These are phyloP conservation scores for Callipepla californica DNA, from an alignment of 2,113 vertebrate species.

Conservation along the genomic window DNA sequence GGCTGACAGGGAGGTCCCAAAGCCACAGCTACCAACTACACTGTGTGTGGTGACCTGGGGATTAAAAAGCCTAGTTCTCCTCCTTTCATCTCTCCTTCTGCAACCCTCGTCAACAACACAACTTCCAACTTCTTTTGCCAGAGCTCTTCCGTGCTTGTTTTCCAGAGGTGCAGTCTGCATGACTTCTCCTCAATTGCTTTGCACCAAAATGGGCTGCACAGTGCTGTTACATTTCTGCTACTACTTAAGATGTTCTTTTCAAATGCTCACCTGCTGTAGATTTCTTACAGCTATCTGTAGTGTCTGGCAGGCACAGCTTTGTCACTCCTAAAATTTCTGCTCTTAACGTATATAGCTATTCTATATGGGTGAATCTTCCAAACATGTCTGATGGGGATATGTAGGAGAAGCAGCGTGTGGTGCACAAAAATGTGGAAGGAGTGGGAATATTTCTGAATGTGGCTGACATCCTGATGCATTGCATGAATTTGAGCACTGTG, in stretches of 20 bases:
- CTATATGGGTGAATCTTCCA: neutral
- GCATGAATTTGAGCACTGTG: neutral
- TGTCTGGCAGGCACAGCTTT: neutral
- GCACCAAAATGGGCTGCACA: neutral
- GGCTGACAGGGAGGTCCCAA: neutral
- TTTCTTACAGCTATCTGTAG: neutral
- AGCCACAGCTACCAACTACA: neutral
- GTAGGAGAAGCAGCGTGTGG: neutral
- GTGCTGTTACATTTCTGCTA: neutral
- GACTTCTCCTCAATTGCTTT: neutral
- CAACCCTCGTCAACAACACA: accelerated
- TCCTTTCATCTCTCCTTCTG: neutral
- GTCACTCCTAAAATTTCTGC: neutral
- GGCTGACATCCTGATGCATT: conserved; percentile 3
- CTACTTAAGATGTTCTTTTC: neutral
- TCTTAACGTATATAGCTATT: neutral
- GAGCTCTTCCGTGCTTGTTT: neutral
- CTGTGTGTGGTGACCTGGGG: accelerated
- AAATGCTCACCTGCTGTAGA: neutral
- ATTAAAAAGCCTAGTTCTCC: neutral
- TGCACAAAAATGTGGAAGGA: conserved; percentile 43
- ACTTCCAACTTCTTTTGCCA: neutral
- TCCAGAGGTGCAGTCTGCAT: neutral
- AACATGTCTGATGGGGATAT: neutral
- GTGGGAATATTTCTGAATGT: conserved; percentile 45